phyloP scores from a whole-genome alignment of 2,113 vertebrate genomes.

The Lepus timidus region DNA sequence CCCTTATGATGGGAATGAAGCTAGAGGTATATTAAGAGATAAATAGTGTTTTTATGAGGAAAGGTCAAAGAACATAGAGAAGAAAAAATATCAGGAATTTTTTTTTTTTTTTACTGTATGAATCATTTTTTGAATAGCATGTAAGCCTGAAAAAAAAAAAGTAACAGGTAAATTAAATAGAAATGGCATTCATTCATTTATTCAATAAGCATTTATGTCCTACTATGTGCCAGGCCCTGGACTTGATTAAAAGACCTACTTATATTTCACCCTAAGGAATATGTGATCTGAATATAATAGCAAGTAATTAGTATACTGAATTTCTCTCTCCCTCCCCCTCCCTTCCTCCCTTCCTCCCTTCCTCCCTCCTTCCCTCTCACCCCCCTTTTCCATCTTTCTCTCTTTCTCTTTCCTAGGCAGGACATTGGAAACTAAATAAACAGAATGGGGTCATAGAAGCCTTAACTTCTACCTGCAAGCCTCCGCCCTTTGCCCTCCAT shows the following conservation, averaged over 20 bases:
- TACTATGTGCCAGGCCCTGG: neutral
- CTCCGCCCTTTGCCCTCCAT: neutral
- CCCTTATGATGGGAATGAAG: neutral
- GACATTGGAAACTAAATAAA: neutral
- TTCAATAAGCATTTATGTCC: neutral
- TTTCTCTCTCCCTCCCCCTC: neutral
- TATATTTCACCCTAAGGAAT: neutral
- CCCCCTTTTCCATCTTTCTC: neutral
- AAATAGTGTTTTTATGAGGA: conserved; percentile 58
- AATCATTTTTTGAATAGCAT: conserved; percentile 53
- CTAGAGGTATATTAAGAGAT: conserved; percentile 10
- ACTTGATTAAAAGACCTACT: neutral
- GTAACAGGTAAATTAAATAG: conserved; percentile 29
- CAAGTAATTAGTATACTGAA: neutral
- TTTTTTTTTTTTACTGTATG: neutral
- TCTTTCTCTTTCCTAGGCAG: neutral
- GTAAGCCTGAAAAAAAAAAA: conserved; percentile 59
- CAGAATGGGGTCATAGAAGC: neutral
- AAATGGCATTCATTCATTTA: conserved; percentile 30
- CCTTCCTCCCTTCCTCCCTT: neutral
- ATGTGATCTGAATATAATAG: neutral
- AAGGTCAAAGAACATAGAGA: conserved; percentile 25
- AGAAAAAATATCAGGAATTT: conserved; percentile 48
- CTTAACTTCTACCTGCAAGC: neutral
- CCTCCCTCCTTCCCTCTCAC: neutral